Evolutionary conservation across 64 coral and sea anemone genomes (phyloP), one percentile per base, ranked within the genome.

Genomic region (Dendronephthya gigantea): DNA sequence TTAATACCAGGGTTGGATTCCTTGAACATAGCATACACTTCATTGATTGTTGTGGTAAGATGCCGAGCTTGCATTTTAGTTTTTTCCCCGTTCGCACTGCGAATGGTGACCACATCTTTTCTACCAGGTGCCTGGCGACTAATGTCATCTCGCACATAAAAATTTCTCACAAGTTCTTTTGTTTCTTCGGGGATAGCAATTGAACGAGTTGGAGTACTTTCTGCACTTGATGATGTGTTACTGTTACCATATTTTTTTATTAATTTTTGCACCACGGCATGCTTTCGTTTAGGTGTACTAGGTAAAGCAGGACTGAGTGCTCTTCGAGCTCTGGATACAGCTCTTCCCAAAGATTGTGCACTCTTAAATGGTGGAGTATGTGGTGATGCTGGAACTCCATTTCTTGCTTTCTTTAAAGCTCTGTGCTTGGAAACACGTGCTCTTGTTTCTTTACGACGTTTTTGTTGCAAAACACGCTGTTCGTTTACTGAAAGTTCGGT

Each of bases 21-120:
- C 68, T 40, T 82, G 22, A 91, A 88, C 68, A 91, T 79, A 68
- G 85, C 90, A 88, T 91, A 84, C 56, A 70, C 86, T 86, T 90
- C 90, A 40, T 84, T 91, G 40, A 88, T 40, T 56, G 50, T 55
- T 55, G 50, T 55, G 50, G 50, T n/a, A n/a, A n/a, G n/a, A n/a
- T n/a, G n/a, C n/a, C n/a, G n/a, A n/a, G n/a, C n/a, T n/a, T n/a
- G n/a, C n/a, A n/a, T n/a, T n/a, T n/a, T n/a, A n/a, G n/a, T n/a
- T n/a, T n/a, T n/a, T n/a, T n/a, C n/a, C n/a, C 50, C 50, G 17
- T 55, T 55, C 50, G 10, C 50, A 55, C 50, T 55, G 50, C 50
- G 50, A 55, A 55, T 55, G 50, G 50, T 55, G 50, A 55, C 50
- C 50, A 55, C 50, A 55, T 55, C 50, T 17, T 55, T 55, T n/a